These are phyloP conservation scores for Eulithis prunata DNA, from an alignment of 2,888 invertebrate genomes.

Conservation along the genomic window DNA sequence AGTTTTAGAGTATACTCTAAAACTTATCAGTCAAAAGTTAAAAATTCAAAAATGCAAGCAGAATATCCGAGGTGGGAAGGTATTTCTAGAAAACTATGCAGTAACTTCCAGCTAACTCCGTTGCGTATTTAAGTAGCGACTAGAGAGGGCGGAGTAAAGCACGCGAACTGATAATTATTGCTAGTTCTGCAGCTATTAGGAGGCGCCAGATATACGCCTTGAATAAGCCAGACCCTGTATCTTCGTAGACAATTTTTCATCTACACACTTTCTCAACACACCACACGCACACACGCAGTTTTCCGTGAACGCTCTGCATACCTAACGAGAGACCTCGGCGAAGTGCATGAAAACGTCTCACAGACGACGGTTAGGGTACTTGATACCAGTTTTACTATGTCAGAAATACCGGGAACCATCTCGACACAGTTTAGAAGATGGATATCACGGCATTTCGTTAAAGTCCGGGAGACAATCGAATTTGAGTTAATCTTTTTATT, in stretches of 20 bases:
- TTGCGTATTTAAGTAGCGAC: constrained; percentile 62
- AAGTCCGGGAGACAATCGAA: constrained; percentile 19
- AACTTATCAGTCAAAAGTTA: too few species aligned
- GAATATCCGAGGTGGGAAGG: not conserved
- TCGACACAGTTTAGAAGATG: constrained; percentile 46
- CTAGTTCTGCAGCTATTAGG: constrained; percentile 77
- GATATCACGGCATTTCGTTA: constrained; percentile 26
- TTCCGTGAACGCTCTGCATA: not conserved
- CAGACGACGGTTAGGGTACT: constrained; percentile 12
- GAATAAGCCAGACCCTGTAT: constrained; percentile 48
- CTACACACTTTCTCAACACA: not conserved
- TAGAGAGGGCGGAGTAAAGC: constrained; percentile 61
- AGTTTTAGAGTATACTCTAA: too few species aligned
- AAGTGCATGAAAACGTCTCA: not conserved
- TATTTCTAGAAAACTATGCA: constrained; percentile 12
- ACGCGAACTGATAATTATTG: constrained; percentile 81
- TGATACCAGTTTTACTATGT: constrained; percentile 15
- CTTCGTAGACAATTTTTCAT: constrained; percentile 14
- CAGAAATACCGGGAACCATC: constrained; percentile 4
- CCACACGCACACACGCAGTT: constrained; percentile 1
- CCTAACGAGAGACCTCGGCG: not conserved
- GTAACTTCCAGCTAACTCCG: constrained; percentile 20
- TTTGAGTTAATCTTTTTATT: constrained; percentile 5
- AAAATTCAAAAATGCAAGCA: not conserved
- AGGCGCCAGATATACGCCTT: constrained; percentile 80